A percentile compares a stretch with the other conserved stretches of the same genome.
phyloP scores from a whole-genome alignment of 1,140 invertebrate genomes.

The Apis dorsata region DNA sequence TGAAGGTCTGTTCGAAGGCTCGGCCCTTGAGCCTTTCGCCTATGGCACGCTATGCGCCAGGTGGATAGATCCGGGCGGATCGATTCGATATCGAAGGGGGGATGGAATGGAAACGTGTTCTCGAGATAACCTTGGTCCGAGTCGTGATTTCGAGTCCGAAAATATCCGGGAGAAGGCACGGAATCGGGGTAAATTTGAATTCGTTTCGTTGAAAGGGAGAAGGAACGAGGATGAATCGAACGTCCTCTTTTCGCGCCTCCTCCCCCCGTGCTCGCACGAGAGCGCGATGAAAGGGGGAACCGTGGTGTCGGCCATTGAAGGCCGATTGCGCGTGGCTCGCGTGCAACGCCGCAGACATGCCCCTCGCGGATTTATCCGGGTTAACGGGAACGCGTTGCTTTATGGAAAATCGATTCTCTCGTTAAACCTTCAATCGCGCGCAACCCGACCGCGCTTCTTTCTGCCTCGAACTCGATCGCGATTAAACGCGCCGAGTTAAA shows the following conservation, averaged over 20 bases:
- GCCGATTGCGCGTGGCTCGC: background rate
- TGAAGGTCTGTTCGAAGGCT: conserved; percentile 63
- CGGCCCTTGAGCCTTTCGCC: too few species aligned
- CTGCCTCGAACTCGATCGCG: too few species aligned
- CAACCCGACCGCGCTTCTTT: background rate
- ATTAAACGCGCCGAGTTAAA: too few species aligned
- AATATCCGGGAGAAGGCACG: background rate
- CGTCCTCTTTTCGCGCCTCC: too few species aligned
- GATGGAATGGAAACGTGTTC: background rate
- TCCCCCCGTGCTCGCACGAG: too few species aligned
- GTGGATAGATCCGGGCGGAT: background rate
- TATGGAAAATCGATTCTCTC: conserved; percentile 59
- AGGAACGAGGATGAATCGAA: too few species aligned
- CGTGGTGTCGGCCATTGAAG: too few species aligned
- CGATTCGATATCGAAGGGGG: background rate
- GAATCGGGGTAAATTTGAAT: too few species aligned
- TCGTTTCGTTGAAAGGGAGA: too few species aligned
- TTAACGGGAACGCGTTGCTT: conserved; percentile 47
- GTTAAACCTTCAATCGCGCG: conserved; percentile 52
- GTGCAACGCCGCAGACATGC: background rate
- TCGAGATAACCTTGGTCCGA: too few species aligned
- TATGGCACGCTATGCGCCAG: too few species aligned
- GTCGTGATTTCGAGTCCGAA: too few species aligned
- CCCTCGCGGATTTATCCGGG: conserved; percentile 19
- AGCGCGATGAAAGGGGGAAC: background rate